Evolutionary conservation across 2,888 invertebrate species (phyloP).

Genomic region (Nemotelus pantherinus): DNA sequence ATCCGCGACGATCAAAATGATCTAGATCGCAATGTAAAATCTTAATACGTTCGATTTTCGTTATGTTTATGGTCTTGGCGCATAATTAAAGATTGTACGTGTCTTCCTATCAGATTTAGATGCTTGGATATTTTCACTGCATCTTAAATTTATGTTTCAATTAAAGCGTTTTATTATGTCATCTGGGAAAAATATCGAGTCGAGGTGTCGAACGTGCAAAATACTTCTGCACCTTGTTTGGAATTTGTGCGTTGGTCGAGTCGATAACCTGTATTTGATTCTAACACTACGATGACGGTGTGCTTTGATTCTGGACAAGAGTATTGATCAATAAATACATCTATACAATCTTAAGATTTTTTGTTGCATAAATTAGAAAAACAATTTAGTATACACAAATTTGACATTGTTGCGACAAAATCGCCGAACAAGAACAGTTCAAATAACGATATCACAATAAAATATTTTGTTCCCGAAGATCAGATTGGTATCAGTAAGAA

Average conservation of each 20-base stretch:
- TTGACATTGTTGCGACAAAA: too few species aligned
- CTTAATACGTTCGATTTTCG: conserved; percentile 31
- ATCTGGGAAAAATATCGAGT: not conserved
- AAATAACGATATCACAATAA: too few species aligned
- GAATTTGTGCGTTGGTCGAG: not conserved
- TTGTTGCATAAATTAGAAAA: too few species aligned
- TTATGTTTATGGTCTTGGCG: conserved; percentile 30
- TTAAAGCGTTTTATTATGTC: conserved; percentile 36
- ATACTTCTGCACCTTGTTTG: not conserved
- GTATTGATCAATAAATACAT: too few species aligned
- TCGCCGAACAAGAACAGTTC: too few species aligned
- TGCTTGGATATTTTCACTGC: conserved; percentile 22
- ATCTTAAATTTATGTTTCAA: conserved; percentile 41
- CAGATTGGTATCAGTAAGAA: too few species aligned
- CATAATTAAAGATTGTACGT: conserved; percentile 19
- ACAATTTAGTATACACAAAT: too few species aligned
- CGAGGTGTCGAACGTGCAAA: conserved; percentile 26
- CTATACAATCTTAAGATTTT: too few species aligned
- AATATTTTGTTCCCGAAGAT: too few species aligned
- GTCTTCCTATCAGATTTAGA: not conserved
- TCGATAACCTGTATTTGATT: not conserved
- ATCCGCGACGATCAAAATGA: conserved; percentile 30
- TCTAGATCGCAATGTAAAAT: conserved; percentile 37
- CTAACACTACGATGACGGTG: too few species aligned
- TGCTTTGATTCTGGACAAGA: too few species aligned